Evolutionary conservation across 2,888 invertebrate species (phyloP).

Genomic region (Leuctra nigra): DNA sequence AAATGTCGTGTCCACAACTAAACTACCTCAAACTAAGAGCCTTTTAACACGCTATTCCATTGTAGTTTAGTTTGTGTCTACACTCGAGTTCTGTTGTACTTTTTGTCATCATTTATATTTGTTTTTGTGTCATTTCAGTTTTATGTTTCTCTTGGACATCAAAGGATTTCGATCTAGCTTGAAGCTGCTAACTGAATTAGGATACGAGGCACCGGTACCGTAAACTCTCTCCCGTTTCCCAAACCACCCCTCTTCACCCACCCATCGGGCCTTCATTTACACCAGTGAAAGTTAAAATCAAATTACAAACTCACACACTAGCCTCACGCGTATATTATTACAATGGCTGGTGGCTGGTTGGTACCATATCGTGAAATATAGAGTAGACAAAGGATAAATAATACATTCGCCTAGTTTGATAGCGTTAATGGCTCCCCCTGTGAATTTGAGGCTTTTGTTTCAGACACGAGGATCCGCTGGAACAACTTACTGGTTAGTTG

Average conservation of each 20-base stretch:
- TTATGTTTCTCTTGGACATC: background rate
- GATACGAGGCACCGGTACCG: background rate
- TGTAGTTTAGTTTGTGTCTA: too few species aligned
- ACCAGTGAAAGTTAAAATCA: background rate
- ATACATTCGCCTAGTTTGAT: background rate
- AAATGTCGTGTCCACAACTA: background rate
- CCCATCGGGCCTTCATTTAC: background rate
- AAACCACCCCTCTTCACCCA: background rate
- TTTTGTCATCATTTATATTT: background rate
- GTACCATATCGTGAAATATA: background rate
- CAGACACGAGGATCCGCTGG: background rate
- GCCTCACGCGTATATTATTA: background rate
- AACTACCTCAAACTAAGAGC: background rate
- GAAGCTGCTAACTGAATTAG: background rate
- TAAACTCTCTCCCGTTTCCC: background rate
- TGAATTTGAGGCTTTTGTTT: background rate
- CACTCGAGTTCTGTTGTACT: background rate
- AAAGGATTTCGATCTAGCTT: background rate
- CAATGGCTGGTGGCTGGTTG: background rate
- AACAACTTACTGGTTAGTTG: background rate
- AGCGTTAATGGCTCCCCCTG: background rate
- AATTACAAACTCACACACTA: background rate
- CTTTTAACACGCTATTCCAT: background rate
- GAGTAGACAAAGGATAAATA: background rate
- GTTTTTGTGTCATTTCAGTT: background rate